These are phyloP conservation scores for Drosophila antonietae DNA, from an alignment of 2,888 invertebrate species.

Conservation along the genomic window DNA sequence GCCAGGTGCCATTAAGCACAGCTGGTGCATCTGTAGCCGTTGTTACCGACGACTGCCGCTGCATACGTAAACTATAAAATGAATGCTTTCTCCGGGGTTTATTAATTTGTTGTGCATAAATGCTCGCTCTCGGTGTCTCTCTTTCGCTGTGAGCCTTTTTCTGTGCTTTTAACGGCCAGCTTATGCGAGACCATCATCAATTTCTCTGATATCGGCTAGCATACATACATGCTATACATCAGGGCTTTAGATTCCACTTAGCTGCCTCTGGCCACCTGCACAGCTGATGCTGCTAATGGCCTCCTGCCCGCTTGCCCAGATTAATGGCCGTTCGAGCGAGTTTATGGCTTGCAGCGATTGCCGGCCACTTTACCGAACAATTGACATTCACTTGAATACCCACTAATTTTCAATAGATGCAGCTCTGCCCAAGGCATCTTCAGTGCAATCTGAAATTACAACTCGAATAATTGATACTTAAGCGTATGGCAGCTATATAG, in stretches of 20 bases:
- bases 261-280: background rate
- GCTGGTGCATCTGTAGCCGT: conserved; percentile 38
- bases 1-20: conserved; percentile 59
- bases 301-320: conserved; percentile 36
- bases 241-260: conserved; percentile 4
- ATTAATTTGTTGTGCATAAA: conserved; percentile 65
- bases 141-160: background rate
- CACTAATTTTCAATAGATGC: conserved; percentile 18
- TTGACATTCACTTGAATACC: conserved; percentile 39
- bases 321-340: conserved; percentile 50
- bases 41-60: conserved; percentile 30
- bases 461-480: conserved; percentile 19
- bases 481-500: conserved; percentile 24
- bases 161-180: conserved; percentile 25
- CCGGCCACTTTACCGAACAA: conserved; percentile 38
- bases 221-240: conserved; percentile 31
- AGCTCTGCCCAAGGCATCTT: conserved; percentile 3
- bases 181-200: conserved; percentile 53
- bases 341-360: conserved; percentile 49
- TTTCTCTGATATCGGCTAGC: conserved; percentile 54
- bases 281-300: conserved; percentile 36
- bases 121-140: conserved; percentile 13
- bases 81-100: conserved; percentile 38
- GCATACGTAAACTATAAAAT: conserved; percentile 52
- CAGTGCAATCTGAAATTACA: conserved; percentile 4